A percentile compares a stretch with the other conserved stretches of the same genome.
Conservation (phyloP, 2,888 invertebrate genomes). For the Epiblema foenella region DNA sequence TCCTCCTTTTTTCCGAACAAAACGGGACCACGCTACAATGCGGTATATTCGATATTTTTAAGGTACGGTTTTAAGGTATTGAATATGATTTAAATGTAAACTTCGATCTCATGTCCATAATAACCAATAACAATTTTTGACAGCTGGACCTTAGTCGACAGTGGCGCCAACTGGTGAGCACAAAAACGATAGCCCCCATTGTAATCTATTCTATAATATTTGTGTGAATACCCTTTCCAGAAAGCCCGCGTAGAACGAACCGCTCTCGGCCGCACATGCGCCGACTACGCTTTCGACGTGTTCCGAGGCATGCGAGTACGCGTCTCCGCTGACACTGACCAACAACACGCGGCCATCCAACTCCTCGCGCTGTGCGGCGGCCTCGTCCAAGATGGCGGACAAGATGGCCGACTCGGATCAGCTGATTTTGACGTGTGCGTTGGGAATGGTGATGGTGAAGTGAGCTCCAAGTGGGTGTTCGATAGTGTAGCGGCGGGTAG, state of each 20-base stretch:
- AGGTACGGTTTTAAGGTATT: too few species aligned
- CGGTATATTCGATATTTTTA: too few species aligned
- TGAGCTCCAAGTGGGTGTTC: slow-evolving; percentile 74
- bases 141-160: too few species aligned
- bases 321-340: slow-evolving; percentile 57
- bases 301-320: slow-evolving; percentile 67
- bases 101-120: too few species aligned
- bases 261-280: slow-evolving; percentile 59
- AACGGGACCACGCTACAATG: too few species aligned
- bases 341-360: slow-evolving; percentile 60
- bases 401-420: slow-evolving; percentile 46
- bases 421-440: slow-evolving; percentile 60
- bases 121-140: too few species aligned
- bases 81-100: too few species aligned
- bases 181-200: too few species aligned
- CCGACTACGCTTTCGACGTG: slow-evolving; percentile 72
- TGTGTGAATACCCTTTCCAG: slow-evolving; percentile 55
- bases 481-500: slow-evolving; percentile 71
- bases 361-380: slow-evolving; percentile 72
- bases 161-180: too few species aligned
- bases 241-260: slow-evolving; percentile 72
- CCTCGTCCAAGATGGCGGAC: slow-evolving; percentile 46
- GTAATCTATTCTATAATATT: too few species aligned
- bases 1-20: too few species aligned
- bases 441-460: slow-evolving; percentile 58